Base-by-base conservation (phyloP, 2,888 invertebrate genomes). In the Drosophila rubida region DNA sequence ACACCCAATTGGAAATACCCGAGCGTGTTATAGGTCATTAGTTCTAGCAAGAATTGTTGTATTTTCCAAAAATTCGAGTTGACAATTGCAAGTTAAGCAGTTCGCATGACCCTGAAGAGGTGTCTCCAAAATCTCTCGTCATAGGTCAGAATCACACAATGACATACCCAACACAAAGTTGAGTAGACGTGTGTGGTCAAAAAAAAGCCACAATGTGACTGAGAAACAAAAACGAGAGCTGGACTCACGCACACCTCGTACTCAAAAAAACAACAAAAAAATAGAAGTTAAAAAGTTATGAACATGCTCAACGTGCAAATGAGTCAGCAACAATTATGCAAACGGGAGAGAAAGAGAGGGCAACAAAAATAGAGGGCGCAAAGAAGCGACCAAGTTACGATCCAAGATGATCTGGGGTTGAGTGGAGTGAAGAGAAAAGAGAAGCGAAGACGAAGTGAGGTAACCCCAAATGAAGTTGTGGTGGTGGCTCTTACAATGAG, bases 291-390 rank as follows among this genome's bases (percentile, higher is more conserved):
- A 14, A 65, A 55, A 46, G 53, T 64, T 67, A 69, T 69, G 41
- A 68, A 54, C 65, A 63, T 68, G 65, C 64, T 59, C 35, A 65
- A 60, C 68, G 60, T 62, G 50, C 51, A 63, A 67, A 75, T 87
- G 75, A 87, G 75, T 77, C 79, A 87, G 77, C 81, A 46, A 46
- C 49, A 83, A 71, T 75, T 70, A 83, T 72, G 69, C 62, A 60
- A 66, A 86, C 69, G 83, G 71, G 16, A 39, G 27, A 45, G 30
- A 45, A 23, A 45, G 48, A 64, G 54, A 44, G 23, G 32, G 45
- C 25, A 22, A 50, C 23, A 69, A 58, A 42, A 9, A 48, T 45
- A 48, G 41, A 44, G 70, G 53, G 66, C 62, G 58, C 53, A 35
- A 41, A 35, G 41, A 41, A 35, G 39, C 55, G 60, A 35, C 13